A percentile compares a stretch with the other conserved stretches of the same genome.
These are phyloP conservation scores for Sphaerodactylus townsendi DNA, from an alignment of 2,113 vertebrate genomes.

Conservation along the genomic window DNA sequence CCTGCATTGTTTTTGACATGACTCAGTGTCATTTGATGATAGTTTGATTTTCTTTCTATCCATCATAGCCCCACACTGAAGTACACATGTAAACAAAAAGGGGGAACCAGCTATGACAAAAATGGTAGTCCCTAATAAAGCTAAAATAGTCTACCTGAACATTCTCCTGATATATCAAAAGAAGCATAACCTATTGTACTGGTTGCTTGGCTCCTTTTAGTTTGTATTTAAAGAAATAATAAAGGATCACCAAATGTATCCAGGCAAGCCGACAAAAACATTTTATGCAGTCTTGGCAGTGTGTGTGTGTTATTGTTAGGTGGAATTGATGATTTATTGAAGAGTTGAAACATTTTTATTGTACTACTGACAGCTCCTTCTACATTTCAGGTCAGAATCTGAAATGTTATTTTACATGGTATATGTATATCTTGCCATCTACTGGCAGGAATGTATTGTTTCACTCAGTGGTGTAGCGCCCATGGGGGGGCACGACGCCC, in stretches of 20 bases:
- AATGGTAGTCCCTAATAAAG: neutral
- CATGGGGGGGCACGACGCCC: too few species aligned
- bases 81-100: too few species aligned
- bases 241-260: neutral
- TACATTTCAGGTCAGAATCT: neutral
- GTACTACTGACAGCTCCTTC: neutral
- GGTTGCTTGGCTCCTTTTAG: neutral
- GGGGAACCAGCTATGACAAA: too few species aligned
- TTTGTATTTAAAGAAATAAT: neutral
- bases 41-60: too few species aligned
- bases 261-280: neutral
- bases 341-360: neutral
- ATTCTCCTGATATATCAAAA: neutral
- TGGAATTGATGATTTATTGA: neutral
- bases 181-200: neutral
- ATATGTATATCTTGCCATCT: slow-evolving; percentile 47
- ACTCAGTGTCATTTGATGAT: too few species aligned
- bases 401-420: neutral
- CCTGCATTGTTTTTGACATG: too few species aligned
- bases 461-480: too few species aligned
- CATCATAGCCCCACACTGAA: too few species aligned
- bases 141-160: neutral
- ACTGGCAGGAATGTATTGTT: slow-evolving; percentile 2
- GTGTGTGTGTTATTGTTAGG: too few species aligned
- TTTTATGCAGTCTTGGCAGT: neutral